A percentile compares a stretch with the other conserved stretches of the same genome.
phyloP scores from a whole-genome alignment of 2,797 vertebrate genomes.

The Xiphophorus birchmanni region DNA sequence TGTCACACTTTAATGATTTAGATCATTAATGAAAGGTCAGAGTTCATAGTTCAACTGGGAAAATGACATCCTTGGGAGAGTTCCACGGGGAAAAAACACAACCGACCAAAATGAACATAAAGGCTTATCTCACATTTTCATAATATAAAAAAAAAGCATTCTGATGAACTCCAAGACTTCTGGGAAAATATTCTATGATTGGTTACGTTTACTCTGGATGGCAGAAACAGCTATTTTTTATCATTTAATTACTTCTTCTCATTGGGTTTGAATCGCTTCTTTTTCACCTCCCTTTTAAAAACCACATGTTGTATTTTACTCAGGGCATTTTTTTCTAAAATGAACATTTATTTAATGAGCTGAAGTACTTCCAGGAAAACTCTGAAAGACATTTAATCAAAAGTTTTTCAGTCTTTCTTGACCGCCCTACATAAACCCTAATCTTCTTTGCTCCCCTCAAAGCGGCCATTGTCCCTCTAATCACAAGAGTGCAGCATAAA shows the following conservation, averaged over 20 bases:
- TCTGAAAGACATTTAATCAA: not conserved
- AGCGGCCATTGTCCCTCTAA: conserved; percentile 35
- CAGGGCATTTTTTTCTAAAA: not conserved
- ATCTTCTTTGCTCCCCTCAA: conserved; percentile 49
- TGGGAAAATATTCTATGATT: not conserved
- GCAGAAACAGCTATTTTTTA: not conserved
- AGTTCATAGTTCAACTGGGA: not conserved
- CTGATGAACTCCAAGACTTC: not conserved
- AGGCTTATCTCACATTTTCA: not conserved
- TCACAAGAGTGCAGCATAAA: conserved; percentile 40
- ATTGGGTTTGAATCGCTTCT: not conserved
- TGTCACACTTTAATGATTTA: not conserved
- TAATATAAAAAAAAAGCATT: not conserved
- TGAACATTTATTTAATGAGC: not conserved
- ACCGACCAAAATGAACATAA: not conserved
- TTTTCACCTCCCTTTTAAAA: not conserved
- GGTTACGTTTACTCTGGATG: not conserved
- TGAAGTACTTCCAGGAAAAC: not conserved
- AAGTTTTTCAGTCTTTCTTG: conserved; percentile 11
- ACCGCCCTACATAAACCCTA: conserved; percentile 43
- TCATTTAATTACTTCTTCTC: not conserved
- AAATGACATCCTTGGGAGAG: not conserved
- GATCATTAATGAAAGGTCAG: not conserved
- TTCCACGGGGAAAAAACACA: not conserved
- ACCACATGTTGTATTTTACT: not conserved